Evolutionary conservation across 2,113 vertebrate genomes (phyloP).

Genomic region (Caloenas nicobarica): DNA sequence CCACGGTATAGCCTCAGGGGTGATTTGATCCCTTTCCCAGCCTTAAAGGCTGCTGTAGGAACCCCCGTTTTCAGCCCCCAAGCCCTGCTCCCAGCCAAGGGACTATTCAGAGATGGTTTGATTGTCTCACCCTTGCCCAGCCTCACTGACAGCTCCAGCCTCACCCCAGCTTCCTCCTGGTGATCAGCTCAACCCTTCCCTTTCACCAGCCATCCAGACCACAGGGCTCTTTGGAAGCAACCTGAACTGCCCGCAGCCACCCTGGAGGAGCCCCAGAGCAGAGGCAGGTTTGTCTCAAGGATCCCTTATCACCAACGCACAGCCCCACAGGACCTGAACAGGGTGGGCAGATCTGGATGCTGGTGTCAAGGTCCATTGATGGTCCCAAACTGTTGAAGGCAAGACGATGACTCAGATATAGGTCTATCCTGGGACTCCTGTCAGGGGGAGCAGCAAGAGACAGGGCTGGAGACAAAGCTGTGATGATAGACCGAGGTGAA

Average conservation of each 20-base stretch:
- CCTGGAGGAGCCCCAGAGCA: neutral
- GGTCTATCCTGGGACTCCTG: neutral
- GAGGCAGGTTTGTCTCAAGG: neutral
- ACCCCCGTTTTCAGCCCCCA: neutral
- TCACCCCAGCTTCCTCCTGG: neutral
- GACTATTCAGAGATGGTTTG: neutral
- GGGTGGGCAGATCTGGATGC: neutral
- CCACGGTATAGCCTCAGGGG: neutral
- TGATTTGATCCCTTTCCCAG: neutral
- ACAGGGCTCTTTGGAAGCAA: neutral
- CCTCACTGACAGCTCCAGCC: neutral
- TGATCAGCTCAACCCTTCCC: neutral
- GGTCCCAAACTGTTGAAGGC: neutral
- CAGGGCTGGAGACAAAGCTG: neutral
- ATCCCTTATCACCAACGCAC: neutral
- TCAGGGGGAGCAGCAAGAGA: neutral
- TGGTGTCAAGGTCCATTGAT: accelerated
- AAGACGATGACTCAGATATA: neutral
- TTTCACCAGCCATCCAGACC: neutral
- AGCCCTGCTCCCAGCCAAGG: neutral
- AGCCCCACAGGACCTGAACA: neutral
- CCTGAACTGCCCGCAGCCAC: neutral
- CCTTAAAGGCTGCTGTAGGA: neutral
- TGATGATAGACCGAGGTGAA: neutral
- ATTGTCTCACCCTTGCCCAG: neutral